Conservation (phyloP, 2,797 vertebrate species). For the Pelodytes ibericus region DNA sequence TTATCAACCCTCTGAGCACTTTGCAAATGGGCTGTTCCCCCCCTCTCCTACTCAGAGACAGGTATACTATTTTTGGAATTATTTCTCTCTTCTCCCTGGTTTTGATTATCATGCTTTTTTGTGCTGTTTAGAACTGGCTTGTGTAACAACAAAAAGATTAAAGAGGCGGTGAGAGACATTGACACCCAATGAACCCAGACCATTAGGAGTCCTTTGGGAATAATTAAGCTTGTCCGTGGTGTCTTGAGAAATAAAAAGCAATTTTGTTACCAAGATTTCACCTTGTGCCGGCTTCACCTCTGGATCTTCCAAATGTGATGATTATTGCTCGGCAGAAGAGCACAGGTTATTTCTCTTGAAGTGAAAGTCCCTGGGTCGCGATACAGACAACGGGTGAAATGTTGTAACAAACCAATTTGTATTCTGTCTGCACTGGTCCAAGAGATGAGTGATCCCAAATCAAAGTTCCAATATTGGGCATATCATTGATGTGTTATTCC, state of each 20-base stretch:
- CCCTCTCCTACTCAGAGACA: too few relatives aligned
- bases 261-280: slow-evolving; percentile 13
- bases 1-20: too few relatives aligned
- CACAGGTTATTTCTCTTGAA: not conserved
- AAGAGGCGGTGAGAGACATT: not conserved
- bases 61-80: too few relatives aligned
- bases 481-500: too few relatives aligned
- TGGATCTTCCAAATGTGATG: not conserved
- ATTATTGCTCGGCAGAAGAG: not conserved
- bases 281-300: not conserved
- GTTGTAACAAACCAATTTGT: slow-evolving; percentile 16
- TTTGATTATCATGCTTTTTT: not conserved
- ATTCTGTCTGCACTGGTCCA: slow-evolving; percentile 20
- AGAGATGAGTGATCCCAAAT: slow-evolving; percentile 9
- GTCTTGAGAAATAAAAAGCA: not conserved
- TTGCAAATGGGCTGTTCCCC: too few relatives aligned
- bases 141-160: not conserved
- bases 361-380: not conserved
- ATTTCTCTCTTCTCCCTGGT: too few relatives aligned
- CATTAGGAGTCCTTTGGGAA: slow-evolving; percentile 1
- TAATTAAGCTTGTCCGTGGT: not conserved
- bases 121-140: not conserved
- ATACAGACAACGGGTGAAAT: not conserved
- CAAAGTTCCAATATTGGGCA: slow-evolving; percentile 28
- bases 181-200: not conserved